Evolutionary conservation across 2,797 vertebrate species (phyloP), one percentile per base, ranked within the genome.

Genomic region (Pipistrellus pygmaeus): DNA sequence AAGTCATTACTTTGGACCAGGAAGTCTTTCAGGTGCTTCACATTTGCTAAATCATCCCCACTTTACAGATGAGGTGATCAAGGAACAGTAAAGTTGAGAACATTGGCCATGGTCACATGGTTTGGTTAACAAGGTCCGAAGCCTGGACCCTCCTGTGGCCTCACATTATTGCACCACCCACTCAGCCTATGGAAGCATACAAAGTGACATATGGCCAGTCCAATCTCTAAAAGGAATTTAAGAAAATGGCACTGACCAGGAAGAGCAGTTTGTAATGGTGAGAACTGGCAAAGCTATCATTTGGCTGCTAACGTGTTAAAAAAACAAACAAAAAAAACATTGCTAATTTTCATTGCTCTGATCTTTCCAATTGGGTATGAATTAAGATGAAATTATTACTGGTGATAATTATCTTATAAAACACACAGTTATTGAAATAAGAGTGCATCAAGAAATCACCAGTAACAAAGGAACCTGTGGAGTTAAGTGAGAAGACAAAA

Each of bases 361-460:
- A 62, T 73, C 76, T 83, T 9, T 80, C 20, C 86, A 92, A 73
- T 0, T 88, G 73, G 88, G 48, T 71, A 32, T 64, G 94, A 88
- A 88, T 44, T 83, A 92, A 92, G 48, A 41, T 46, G 30, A 2
- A 69, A 51, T 81, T 81, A 88, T 88, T 80, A 90, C 6, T 6
- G 1, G 25, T 88, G 69, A 71, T 86, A 60, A 92, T 32, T 18
- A 72, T 55, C 32, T 84, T 53, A 86, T n/a, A 91, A 80, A 88
- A 91, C 18, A 83, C 55, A 85, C 30, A 76, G 4, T 53, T 80
- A 44, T 46, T 82, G 12, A 84, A 73, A 69, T 92, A 86, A 90
- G 80, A 90, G 44, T 69, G 23, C 20, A 83, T 66, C 38, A 44
- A 75, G 53, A 91, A 88, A 64, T 82, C n/a, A 75, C 38, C n/a